Conservation (phyloP, 2,888 invertebrate species). For the Colletes collaris region DNA sequence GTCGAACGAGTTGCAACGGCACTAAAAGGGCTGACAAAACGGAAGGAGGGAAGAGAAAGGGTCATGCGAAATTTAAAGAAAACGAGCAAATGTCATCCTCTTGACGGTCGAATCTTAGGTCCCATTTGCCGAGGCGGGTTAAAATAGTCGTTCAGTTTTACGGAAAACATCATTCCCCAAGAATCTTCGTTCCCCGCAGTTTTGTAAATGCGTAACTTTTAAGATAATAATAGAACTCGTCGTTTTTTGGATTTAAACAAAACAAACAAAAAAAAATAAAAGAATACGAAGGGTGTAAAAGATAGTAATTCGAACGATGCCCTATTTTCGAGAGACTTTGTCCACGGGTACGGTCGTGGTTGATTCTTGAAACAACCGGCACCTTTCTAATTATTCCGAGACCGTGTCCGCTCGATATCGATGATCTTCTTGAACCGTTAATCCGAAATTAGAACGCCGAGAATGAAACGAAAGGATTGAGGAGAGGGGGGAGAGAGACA, state of each 20-base stretch:
- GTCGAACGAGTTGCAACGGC: neutral
- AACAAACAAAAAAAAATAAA: no score
- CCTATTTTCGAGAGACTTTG: conserved; percentile 25
- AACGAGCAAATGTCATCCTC: conserved; percentile 9
- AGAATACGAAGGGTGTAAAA: neutral
- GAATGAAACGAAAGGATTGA: no score
- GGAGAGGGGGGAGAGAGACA: neutral
- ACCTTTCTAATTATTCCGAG: conserved; percentile 11
- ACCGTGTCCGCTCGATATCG: conserved; percentile 12
- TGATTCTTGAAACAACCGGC: no score
- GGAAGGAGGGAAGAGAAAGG: neutral
- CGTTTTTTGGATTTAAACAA: neutral
- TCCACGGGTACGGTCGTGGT: neutral
- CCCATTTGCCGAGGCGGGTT: conserved; percentile 31
- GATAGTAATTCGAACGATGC: conserved; percentile 9
- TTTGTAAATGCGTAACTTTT: conserved; percentile 34
- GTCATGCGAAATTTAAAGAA: neutral
- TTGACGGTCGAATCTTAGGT: conserved; percentile 17
- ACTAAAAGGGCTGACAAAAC: conserved; percentile 23
- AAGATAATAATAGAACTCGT: conserved; percentile 5
- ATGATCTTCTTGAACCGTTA: no score
- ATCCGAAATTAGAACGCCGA: no score
- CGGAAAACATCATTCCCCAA: conserved; percentile 21
- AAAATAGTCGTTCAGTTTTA: conserved; percentile 8
- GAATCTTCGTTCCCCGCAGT: conserved; percentile 22